A percentile compares a stretch with the other conserved stretches of the same genome.
Conservation (phyloP, 2,113 vertebrate species). For the Vulpes ferrilata region DNA sequence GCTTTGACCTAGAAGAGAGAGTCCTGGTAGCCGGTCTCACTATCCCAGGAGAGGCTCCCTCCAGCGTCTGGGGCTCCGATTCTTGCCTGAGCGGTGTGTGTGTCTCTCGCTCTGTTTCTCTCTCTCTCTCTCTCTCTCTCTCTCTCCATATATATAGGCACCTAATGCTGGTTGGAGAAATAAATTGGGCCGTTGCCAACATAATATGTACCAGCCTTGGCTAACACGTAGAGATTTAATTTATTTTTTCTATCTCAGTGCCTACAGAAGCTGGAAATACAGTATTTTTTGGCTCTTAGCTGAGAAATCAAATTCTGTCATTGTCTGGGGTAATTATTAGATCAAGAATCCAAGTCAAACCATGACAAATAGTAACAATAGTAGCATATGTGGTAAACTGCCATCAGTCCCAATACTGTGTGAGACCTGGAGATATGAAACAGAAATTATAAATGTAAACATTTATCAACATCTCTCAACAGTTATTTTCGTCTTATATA, state of each 20-base stretch:
- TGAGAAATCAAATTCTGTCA: conserved; percentile 70
- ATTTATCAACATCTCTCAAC: conserved; percentile 14
- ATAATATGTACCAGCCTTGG: conserved; percentile 43
- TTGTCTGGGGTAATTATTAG: conserved; percentile 45
- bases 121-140: not conserved
- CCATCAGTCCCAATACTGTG: not conserved
- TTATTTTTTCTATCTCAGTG: conserved; percentile 39
- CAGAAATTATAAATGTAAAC: conserved; percentile 67
- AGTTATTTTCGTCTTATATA: not conserved
- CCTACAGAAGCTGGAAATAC: conserved; percentile 59
- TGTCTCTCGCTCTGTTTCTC: not conserved
- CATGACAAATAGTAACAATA: conserved; percentile 55
- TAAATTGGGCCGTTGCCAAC: conserved; percentile 63
- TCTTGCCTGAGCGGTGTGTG: not conserved
- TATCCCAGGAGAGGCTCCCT: not conserved
- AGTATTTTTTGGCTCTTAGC: conserved; percentile 68
- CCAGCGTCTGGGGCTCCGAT: conserved; percentile 7
- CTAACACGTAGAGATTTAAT: conserved; percentile 66
- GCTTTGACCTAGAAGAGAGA: conserved; percentile 50
- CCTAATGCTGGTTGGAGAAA: conserved; percentile 45
- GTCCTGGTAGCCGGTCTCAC: conserved; percentile 31
- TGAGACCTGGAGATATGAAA: not conserved
- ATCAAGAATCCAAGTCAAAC: conserved; percentile 41
- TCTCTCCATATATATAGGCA: not conserved
- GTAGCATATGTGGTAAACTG: not conserved